These are phyloP conservation scores for Cetoscarus ocellatus DNA, from an alignment of 2,797 vertebrate genomes.

Conservation along the genomic window DNA sequence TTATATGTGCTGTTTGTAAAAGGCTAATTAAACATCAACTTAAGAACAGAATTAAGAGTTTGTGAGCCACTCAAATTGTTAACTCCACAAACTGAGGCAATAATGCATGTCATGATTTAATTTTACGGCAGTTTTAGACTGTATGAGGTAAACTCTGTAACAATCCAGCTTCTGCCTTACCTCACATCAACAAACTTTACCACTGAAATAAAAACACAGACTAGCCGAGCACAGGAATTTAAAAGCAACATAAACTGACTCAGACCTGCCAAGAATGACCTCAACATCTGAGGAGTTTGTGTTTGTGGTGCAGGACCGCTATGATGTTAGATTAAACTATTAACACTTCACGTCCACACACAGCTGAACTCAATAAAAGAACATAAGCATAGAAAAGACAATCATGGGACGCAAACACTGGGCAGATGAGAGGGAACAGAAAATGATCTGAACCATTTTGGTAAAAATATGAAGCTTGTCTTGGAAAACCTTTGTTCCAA, in stretches of 20 bases:
- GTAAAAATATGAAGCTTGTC: too few relatives aligned
- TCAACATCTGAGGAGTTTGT: constrained; percentile 54
- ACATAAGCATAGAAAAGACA: too few relatives aligned
- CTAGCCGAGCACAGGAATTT: constrained; percentile 21
- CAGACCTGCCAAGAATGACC: constrained; percentile 55
- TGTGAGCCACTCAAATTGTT: background rate
- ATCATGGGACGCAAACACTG: background rate
- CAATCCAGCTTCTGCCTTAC: constrained; percentile 6
- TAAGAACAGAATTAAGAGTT: background rate
- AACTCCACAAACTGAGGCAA: background rate
- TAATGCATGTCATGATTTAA: constrained; percentile 3
- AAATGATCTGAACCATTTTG: background rate
- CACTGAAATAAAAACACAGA: constrained; percentile 29
- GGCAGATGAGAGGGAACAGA: background rate
- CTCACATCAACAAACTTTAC: constrained; percentile 28
- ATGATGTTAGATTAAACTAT: constrained; percentile 14
- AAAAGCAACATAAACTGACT: constrained; percentile 16
- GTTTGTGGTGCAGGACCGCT: constrained; percentile 15
- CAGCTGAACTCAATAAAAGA: too few relatives aligned
- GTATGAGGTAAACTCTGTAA: constrained; percentile 1
- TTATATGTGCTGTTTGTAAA: background rate
- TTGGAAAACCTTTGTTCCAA: background rate
- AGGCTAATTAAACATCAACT: background rate
- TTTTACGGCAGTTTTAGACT: constrained; percentile 5
- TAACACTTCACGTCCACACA: constrained; percentile 28